phyloP scores from a whole-genome alignment of 2,113 vertebrate genomes.

The Triplophysa rosa region DNA sequence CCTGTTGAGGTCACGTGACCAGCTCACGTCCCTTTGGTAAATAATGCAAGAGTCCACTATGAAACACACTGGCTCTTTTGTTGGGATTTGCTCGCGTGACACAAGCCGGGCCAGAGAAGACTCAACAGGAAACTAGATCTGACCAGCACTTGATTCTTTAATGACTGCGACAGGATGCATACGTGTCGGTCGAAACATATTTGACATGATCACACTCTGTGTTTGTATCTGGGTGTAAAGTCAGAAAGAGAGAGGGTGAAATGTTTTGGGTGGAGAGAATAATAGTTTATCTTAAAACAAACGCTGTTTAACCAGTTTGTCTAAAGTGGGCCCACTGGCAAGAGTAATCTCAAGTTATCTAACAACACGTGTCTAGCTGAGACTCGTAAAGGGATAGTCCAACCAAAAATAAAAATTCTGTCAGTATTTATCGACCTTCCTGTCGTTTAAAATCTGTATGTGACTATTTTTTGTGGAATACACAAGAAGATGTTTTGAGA shows the following conservation, averaged over 20 bases:
- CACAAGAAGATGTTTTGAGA: too few relatives aligned
- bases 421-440: too few relatives aligned
- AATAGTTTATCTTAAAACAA: conserved; percentile 42
- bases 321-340: background rate
- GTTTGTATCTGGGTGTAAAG: background rate
- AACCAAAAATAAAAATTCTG: too few relatives aligned
- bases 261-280: background rate
- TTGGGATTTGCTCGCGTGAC: conserved; percentile 62
- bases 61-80: conserved; percentile 62
- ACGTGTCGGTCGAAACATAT: conserved; percentile 29
- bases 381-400: too few relatives aligned
- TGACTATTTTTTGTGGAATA: too few relatives aligned
- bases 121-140: conserved; percentile 62
- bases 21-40: conserved; percentile 55
- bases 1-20: conserved; percentile 50
- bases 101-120: conserved; percentile 54
- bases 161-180: conserved; percentile 53
- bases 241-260: background rate
- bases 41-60: conserved; percentile 65
- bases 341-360: too few relatives aligned
- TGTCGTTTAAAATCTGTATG: too few relatives aligned
- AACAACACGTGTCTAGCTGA: too few relatives aligned
- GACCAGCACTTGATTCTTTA: conserved; percentile 53
- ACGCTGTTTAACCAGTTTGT: conserved; percentile 24
- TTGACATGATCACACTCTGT: background rate